Base-by-base conservation (phyloP, 2,113 vertebrate genomes). In the Sclerurus mexicanus region DNA sequence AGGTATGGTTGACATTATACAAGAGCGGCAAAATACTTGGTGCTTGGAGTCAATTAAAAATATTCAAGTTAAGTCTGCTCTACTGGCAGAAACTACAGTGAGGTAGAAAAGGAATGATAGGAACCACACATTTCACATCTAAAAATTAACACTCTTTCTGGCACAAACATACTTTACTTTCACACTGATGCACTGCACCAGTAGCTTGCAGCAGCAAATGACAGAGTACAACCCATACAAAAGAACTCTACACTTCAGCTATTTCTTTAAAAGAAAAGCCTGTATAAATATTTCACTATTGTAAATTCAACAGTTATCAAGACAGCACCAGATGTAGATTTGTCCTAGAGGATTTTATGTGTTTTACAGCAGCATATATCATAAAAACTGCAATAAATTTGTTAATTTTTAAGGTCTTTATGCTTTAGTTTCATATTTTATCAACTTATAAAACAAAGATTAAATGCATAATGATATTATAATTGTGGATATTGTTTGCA, bases 371-470 rank as follows among this genome's bases (percentile, higher is more conserved):
- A 95, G 85, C 49, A 46, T 35, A 20, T 89, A 80, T 94, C 95
- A 96, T 96, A 97, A 97, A 97, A 97, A 73, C 18, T 46, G 82
- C 79, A 97, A 96, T 97, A 97, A 97, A 95, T 96, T 97, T 97
- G 97, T 82, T 95, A 96, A 97, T 96, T 95, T 94, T 90, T 90
- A 95, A 95, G 85, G 94, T 93, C 64, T 93, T 97, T 93, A 85
- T 96, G 56, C 30, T 96, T 96, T 67, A 89, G 73, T 87, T 96
- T 95, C 89, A 90, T 96, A 93, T 90, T 96, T 97, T 96, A 96
- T 95, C 89, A 96, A 95, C 80, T 94, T 96, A 93, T 97, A 96
- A 97, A 97, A 87, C 91, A 93, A 96, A 97, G 79, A 97, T 94
- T 97, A 95, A 91, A 96, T 83, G 73, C 85, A 74, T 95, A 76